Evolutionary conservation across 2,888 invertebrate genomes (phyloP).

Genomic region (Augiades crinisus): DNA sequence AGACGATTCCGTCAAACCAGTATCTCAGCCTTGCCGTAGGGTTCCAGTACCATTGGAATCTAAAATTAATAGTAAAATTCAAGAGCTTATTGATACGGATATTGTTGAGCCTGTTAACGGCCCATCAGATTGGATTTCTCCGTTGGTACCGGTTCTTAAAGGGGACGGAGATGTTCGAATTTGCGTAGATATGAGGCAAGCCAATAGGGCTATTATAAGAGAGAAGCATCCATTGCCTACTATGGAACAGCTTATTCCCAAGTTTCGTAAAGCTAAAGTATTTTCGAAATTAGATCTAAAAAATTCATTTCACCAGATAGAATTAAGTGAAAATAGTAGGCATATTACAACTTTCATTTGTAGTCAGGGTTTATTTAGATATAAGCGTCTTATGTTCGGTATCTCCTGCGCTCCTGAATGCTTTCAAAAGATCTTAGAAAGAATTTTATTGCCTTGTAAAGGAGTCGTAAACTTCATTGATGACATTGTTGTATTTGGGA

Average conservation of each 20-base stretch:
- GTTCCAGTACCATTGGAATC: not conserved
- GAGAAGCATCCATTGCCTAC: slow-evolving; percentile 35
- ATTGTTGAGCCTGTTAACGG: slow-evolving; percentile 2
- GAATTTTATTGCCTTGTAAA: slow-evolving; percentile 42
- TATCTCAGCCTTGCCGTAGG: not conserved
- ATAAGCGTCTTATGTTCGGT: slow-evolving; percentile 53
- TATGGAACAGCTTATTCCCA: slow-evolving; percentile 29
- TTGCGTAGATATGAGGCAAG: slow-evolving; percentile 32
- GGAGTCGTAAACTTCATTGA: slow-evolving; percentile 42
- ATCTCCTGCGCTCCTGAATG: slow-evolving; percentile 52
- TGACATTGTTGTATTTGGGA: slow-evolving; percentile 35
- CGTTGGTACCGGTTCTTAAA: slow-evolving; percentile 30
- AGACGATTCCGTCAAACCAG: not conserved
- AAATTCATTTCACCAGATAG: slow-evolving; percentile 50
- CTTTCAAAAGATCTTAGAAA: slow-evolving; percentile 46
- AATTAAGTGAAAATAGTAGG: slow-evolving; percentile 41
- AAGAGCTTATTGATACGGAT: not conserved
- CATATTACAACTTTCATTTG: slow-evolving; percentile 53
- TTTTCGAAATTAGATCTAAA: slow-evolving; percentile 43
- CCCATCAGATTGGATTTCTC: slow-evolving; percentile 30
- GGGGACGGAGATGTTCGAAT: slow-evolving; percentile 26
- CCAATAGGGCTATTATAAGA: slow-evolving; percentile 32
- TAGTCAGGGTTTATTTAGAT: slow-evolving; percentile 45
- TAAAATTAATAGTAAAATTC: not conserved
- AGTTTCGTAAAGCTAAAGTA: slow-evolving; percentile 33